Evolutionary conservation across 2,888 invertebrate species (phyloP).

Genomic region (Zygogramma bicolorata): DNA sequence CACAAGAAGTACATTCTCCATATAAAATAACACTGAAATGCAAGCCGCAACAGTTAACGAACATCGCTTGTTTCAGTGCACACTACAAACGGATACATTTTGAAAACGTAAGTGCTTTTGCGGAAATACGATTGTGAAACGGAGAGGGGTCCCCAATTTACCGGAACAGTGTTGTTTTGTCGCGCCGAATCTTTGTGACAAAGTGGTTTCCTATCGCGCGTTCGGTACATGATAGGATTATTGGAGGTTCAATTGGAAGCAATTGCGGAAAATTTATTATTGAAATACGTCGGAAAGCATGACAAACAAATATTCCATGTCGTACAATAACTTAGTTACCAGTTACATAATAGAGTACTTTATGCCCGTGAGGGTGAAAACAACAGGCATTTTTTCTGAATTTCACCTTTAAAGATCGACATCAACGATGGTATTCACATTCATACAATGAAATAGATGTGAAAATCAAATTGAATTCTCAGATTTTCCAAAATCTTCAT

Average conservation of each 20-base stretch:
- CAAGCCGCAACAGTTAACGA: constrained; percentile 35
- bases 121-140: constrained; percentile 31
- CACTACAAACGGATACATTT: constrained; percentile 17
- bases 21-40: constrained; percentile 31
- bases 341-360: too few relatives aligned
- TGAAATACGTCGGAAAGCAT: too few relatives aligned
- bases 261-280: neutral
- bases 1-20: constrained; percentile 16
- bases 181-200: constrained; percentile 1
- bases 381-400: too few relatives aligned
- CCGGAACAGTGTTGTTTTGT: constrained; percentile 38
- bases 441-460: too few relatives aligned
- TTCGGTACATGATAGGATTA: neutral
- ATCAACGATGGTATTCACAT: too few relatives aligned
- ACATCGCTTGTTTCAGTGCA: constrained; percentile 22
- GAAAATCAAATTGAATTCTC: too few relatives aligned
- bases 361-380: too few relatives aligned
- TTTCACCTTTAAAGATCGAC: too few relatives aligned
- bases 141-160: constrained; percentile 26
- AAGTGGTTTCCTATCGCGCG: constrained; percentile 9
- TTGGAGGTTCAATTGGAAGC: neutral
- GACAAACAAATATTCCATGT: too few relatives aligned
- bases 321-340: too few relatives aligned
- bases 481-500: too few relatives aligned
- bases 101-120: constrained; percentile 32